Base-by-base conservation (phyloP, 2,888 invertebrate genomes). In the Gortyna flavago region DNA sequence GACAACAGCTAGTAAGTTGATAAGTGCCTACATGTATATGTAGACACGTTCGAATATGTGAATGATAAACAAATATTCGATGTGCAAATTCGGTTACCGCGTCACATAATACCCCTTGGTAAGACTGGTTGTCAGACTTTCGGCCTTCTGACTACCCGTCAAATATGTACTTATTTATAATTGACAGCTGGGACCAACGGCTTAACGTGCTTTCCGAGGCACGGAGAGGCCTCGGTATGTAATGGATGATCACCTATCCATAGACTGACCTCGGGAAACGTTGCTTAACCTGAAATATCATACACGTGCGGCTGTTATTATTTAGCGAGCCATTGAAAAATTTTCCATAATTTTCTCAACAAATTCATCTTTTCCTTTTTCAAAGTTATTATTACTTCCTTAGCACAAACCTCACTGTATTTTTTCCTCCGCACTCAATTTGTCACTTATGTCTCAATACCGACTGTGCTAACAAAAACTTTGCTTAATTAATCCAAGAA, bases 401-500 rank as follows among this genome's bases (percentile, higher is more conserved):
- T 7, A 25, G 18, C 51, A 54, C 32, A 48, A 66, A 38, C 18
- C 65, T 32, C 32, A 7, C 48, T 16, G 44, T 16, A 59, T 9
- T 4, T 61, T 54, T 9, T n/a, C 35, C 35, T 44, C 38, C 5
- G 61, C 51, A 61, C 72, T 66, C 21, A n/a, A 64, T 85, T 57
- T 68, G 32, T 77, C 64, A 68, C 68, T 62, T 35, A 48, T 44
- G 35, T 81, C 65, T 25, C 48, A 35, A 64, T 44, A 41, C 25
- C 9, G 21, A 59, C 75, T 67, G 21, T 32, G 29, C 78, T 61
- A 78, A 86, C 84, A 82, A 77, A 84, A 86, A 83, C 87, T 87
- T 86, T 11, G 61, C 83, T 61, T 88, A 87, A 85, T 87, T 86
- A 83, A 86, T 88, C 83, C 77, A 79, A 85, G 76, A 83, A 80